Percentiles rank a stretch among this genome's conserved stretches.
phyloP scores from a whole-genome alignment of 2,888 invertebrate species.

The Hirtodrosophila duncani region DNA sequence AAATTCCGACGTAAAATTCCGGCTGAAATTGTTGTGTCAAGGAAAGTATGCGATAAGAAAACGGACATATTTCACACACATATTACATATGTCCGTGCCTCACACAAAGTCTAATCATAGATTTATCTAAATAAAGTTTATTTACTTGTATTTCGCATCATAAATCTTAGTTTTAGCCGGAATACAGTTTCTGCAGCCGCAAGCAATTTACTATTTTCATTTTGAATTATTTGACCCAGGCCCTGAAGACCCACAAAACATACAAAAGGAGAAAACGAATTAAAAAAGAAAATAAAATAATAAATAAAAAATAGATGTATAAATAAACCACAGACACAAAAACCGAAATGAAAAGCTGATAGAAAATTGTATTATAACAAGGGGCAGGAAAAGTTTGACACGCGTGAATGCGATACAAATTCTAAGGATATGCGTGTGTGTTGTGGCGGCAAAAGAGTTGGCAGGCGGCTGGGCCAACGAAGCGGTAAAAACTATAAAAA shows the following conservation, averaged over 20 bases:
- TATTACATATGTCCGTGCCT: no score
- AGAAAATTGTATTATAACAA: slow-evolving; percentile 2
- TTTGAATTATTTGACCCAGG: slow-evolving; percentile 57
- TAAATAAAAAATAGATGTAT: slow-evolving; percentile 26
- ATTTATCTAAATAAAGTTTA: background rate
- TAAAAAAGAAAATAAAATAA: slow-evolving; percentile 6
- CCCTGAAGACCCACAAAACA: slow-evolving; percentile 7
- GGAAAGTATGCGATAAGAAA: no score
- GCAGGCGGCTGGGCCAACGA: slow-evolving; percentile 11
- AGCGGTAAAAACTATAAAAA: slow-evolving; percentile 26
- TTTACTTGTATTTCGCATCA: slow-evolving; percentile 21
- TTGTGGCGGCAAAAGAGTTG: slow-evolving; percentile 37
- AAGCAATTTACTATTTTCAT: slow-evolving; percentile 61
- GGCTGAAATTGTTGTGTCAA: no score
- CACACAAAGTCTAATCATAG: no score
- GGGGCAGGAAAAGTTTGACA: slow-evolving; percentile 19
- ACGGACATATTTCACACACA: no score
- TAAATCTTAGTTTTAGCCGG: slow-evolving; percentile 39
- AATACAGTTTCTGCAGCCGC: slow-evolving; percentile 39
- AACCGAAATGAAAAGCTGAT: slow-evolving; percentile 36
- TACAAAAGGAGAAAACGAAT: background rate
- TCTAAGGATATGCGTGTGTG: no score
- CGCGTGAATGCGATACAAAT: slow-evolving; percentile 53
- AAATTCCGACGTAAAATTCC: no score
- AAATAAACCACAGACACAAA: slow-evolving; percentile 31